phyloP scores from a whole-genome alignment of 1,140 invertebrate genomes.

The Ericerus pela region DNA sequence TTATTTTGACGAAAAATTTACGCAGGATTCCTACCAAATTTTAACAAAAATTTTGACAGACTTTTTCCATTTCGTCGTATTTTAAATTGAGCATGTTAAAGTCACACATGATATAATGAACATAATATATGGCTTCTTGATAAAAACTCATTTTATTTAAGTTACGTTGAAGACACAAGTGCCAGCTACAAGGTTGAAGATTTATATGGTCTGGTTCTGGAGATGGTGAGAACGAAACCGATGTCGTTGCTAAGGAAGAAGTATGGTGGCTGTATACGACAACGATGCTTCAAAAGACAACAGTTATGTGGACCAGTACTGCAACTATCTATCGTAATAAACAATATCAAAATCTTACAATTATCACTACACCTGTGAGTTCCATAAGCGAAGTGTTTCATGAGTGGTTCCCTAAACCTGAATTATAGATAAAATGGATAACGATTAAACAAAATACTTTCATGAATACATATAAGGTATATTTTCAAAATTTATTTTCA shows the following conservation, averaged over 20 bases:
- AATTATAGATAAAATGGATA: no score
- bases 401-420: background rate
- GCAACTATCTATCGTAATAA: slow-evolving; percentile 3
- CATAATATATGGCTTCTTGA: no score
- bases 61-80: no score
- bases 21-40: no score
- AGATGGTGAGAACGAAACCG: slow-evolving; percentile 38
- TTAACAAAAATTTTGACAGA: no score
- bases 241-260: slow-evolving; percentile 25
- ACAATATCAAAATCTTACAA: background rate
- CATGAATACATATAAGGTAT: no score
- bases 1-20: no score
- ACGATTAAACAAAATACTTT: no score
- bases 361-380: slow-evolving; percentile 7
- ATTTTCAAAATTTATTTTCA: no score
- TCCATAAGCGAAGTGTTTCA: background rate
- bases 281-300: slow-evolving; percentile 35
- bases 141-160: no score
- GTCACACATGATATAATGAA: no score
- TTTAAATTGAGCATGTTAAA: no score
- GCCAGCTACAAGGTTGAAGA: slow-evolving; percentile 45
- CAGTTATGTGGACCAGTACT: slow-evolving; percentile 28
- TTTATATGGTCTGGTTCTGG: slow-evolving; percentile 75
- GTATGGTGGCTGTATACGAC: slow-evolving; percentile 23
- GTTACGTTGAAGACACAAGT: background rate